Evolutionary conservation across 2,797 vertebrate species (phyloP).

Genomic region (Zalophus californianus): DNA sequence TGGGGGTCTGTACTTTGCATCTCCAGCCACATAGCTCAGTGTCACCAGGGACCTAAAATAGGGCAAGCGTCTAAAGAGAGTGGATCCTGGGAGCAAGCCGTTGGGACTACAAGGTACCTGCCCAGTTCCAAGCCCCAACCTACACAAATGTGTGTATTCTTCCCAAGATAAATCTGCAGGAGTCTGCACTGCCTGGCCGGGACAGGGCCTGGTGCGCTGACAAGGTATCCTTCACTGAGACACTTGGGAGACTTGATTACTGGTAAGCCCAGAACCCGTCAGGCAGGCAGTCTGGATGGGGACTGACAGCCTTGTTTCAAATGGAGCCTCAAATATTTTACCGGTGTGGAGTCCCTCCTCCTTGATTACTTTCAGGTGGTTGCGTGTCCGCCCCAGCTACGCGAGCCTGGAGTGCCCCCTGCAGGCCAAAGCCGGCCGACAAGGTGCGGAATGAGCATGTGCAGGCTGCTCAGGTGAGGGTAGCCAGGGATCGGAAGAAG

Average conservation of each 20-base stretch:
- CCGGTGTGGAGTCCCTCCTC: background rate
- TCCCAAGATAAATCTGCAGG: background rate
- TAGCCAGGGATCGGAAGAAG: background rate
- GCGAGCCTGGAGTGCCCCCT: background rate
- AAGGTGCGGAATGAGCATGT: background rate
- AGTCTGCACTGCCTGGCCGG: background rate
- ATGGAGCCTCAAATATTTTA: background rate
- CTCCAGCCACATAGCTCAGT: background rate
- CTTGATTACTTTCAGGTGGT: background rate
- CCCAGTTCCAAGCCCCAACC: background rate
- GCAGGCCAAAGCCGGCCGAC: background rate
- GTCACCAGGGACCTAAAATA: background rate
- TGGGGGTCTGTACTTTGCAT: background rate
- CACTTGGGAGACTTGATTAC: background rate
- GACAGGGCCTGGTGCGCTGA: background rate
- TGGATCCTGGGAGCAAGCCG: background rate
- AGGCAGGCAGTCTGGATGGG: background rate
- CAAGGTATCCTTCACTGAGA: background rate
- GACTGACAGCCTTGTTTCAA: background rate
- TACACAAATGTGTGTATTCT: background rate
- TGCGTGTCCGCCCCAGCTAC: background rate
- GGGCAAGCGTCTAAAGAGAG: background rate
- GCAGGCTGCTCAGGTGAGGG: background rate
- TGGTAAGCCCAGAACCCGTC: background rate
- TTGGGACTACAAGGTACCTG: background rate